Evolutionary conservation across 2,797 vertebrate genomes (phyloP), one percentile per base, ranked within the genome.

Genomic region (Prunella strophiata): DNA sequence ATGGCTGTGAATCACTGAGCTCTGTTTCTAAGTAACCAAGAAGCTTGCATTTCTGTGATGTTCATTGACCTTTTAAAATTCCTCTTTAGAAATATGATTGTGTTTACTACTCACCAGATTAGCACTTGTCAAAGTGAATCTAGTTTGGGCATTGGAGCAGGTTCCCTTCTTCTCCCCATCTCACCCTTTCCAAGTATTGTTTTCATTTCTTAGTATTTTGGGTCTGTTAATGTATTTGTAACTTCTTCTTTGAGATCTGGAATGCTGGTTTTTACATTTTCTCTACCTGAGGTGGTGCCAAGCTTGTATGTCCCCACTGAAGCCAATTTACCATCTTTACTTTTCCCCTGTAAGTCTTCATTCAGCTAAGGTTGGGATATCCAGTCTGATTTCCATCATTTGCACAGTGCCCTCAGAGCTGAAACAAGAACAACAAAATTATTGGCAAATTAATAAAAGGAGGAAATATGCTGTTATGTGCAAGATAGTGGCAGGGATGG

Each of bases 21-120:
- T 91, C 65, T 79, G 65, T 91, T 91, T 85, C 89, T 82, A 76
- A 96, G 92, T 91, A 94, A 93, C 83, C 63, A 52, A 85, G 54
- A 80, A 85, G 34, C 34, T 80, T 82, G 72, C 1, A 3, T 61
- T 85, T 43, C 36, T 57, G 26, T 48, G 62, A 72, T 70, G 42
- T 50, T 94, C 83, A 92, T 22, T 7, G 3, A 62, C 36, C 36
- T 62, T 89, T 78, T 25, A 80, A 68, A 91, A 85, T 72, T 94
- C 62, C 61, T 76, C 55, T 71, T 82, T 52, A 38, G 76, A 93
- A 85, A 85, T 18, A 48, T 26, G 23, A 45, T 34, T 66, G 22
- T 78, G 65, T 55, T 68, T 91, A 36, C 55, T 75, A 30, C 50
- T 93, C 54, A 84, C 43, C 55, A 57, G 43, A 57, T n/a, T 59